Evolutionary conservation across 2,797 vertebrate genomes (phyloP).

Genomic region (Tapera naevia): DNA sequence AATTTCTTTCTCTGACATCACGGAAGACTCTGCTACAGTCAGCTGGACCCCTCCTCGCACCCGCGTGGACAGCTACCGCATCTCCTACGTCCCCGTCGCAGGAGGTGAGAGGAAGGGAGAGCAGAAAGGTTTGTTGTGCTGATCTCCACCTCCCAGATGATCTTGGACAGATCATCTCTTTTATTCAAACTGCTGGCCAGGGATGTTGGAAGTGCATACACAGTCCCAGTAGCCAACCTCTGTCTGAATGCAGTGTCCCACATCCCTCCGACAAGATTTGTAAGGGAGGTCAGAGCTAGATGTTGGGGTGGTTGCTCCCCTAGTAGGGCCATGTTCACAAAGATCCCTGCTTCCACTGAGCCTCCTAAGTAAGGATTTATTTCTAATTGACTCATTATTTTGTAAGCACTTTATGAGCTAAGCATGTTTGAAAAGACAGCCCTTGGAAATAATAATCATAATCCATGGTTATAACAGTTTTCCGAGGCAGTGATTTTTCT

Average conservation of each 20-base stretch:
- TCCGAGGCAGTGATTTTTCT: neutral
- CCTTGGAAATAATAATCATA: neutral
- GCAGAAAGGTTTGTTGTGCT: neutral
- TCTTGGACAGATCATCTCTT: neutral
- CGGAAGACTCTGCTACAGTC: conserved; percentile 86
- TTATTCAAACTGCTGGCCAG: neutral
- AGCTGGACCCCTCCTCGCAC: conserved; percentile 85
- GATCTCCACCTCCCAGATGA: neutral
- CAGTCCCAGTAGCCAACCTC: neutral
- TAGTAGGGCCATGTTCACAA: neutral
- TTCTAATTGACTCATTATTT: neutral
- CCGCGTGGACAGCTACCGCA: conserved; percentile 85
- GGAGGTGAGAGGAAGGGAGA: conserved; percentile 81
- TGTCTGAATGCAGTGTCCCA: neutral
- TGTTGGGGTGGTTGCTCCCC: neutral
- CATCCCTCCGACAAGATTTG: neutral
- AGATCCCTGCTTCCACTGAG: neutral
- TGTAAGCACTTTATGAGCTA: neutral
- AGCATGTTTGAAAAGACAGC: neutral
- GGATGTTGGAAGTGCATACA: neutral
- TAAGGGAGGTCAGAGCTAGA: neutral
- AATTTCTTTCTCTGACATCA: conserved; percentile 91
- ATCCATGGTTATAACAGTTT: neutral
- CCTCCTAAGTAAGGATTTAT: neutral
- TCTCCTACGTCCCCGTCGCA: conserved; percentile 84